These are phyloP conservation scores for Harpegnathos saltator DNA, from an alignment of 1,140 invertebrate genomes.

Conservation along the genomic window DNA sequence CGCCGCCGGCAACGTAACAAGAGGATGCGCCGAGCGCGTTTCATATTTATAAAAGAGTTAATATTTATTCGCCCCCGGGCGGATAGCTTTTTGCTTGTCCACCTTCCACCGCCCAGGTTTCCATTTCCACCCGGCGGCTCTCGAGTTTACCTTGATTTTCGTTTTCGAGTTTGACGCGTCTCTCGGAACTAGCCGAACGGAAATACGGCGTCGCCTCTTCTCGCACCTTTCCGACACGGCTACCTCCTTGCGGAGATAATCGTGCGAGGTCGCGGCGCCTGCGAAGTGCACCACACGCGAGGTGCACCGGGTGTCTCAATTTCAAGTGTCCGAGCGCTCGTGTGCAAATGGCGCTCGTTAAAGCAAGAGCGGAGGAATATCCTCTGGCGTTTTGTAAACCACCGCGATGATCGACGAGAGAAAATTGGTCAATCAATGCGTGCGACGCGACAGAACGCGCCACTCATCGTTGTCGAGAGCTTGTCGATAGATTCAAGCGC, in stretches of 20 bases:
- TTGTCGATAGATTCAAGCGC: too few relatives aligned
- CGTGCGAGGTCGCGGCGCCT: not conserved
- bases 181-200: not conserved
- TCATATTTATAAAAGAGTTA: constrained; percentile 73
- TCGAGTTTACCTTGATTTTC: constrained; percentile 43
- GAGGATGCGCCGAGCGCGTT: constrained; percentile 52
- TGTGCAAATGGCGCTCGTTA: too few relatives aligned
- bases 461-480: too few relatives aligned
- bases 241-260: not conserved
- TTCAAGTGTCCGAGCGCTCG: too few relatives aligned
- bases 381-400: too few relatives aligned
- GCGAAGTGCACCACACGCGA: not conserved
- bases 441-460: too few relatives aligned
- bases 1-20: constrained; percentile 44
- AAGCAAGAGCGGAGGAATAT: too few relatives aligned
- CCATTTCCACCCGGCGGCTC: constrained; percentile 32
- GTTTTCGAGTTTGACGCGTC: constrained; percentile 35
- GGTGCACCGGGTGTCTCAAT: too few relatives aligned
- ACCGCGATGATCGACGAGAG: too few relatives aligned
- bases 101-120: constrained; percentile 36
- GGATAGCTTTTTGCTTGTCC: constrained; percentile 61
- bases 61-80: constrained; percentile 62
- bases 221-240: constrained; percentile 9
- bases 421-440: too few relatives aligned
- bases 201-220: not conserved